phyloP scores from a whole-genome alignment of 2,113 vertebrate genomes.

The Hemiscyllium ocellatum region DNA sequence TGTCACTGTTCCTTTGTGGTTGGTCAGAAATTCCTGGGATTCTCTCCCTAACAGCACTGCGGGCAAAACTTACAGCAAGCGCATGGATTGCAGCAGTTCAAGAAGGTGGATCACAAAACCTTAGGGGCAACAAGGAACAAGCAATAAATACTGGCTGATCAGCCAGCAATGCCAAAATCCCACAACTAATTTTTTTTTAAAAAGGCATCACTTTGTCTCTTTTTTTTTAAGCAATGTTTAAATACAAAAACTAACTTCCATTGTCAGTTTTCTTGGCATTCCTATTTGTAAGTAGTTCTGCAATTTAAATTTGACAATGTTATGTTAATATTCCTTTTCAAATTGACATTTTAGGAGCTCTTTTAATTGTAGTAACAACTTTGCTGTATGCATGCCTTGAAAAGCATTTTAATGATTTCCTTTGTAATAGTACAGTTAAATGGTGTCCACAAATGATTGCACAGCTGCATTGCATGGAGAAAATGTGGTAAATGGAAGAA shows the following conservation, averaged over 20 bases:
- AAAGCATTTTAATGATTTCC: not conserved
- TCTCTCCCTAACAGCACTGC: too few relatives aligned
- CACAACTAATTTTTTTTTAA: too few relatives aligned
- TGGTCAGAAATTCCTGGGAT: too few relatives aligned
- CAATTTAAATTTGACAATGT: not conserved
- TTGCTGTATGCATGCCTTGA: not conserved
- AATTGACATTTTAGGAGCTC: not conserved
- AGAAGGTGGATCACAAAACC: too few relatives aligned
- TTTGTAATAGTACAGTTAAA: not conserved
- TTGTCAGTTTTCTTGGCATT: not conserved
- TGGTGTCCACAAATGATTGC: not conserved
- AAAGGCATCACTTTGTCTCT: too few relatives aligned
- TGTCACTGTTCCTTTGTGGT: too few relatives aligned
- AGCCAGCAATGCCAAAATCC: too few relatives aligned
- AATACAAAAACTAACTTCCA: not conserved
- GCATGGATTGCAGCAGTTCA: too few relatives aligned
- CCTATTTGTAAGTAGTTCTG: not conserved
- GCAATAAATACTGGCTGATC: too few relatives aligned
- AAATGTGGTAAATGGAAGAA: not conserved
- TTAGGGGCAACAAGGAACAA: too few relatives aligned
- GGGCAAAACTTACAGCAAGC: too few relatives aligned
- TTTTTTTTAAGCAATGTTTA: too few relatives aligned
- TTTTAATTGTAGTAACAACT: not conserved
- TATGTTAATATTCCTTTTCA: not conserved
- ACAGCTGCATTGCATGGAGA: not conserved